Evolutionary conservation across 2,797 vertebrate genomes (phyloP).

Genomic region (Chelmon rostratus): DNA sequence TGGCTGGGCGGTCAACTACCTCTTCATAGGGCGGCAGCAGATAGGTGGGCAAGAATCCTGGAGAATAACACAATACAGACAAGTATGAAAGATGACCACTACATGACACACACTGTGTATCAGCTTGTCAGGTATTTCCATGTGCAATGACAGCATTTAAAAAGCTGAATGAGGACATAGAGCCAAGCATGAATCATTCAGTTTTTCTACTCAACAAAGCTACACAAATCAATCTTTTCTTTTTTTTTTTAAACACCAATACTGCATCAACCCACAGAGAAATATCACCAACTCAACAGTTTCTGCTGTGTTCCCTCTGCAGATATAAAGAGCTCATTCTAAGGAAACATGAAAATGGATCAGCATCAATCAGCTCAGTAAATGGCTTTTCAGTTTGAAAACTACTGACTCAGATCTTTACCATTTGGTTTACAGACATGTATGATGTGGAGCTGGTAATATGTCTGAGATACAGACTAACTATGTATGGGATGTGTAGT

Average conservation of each 20-base stretch:
- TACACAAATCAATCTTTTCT: neutral
- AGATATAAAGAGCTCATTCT: too few relatives aligned
- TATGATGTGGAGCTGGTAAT: too few relatives aligned
- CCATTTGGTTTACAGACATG: neutral
- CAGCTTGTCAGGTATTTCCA: neutral
- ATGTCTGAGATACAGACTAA: neutral
- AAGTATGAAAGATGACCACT: neutral
- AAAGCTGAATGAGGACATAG: neutral
- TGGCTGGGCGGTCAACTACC: constrained; percentile 92
- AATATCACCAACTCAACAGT: neutral
- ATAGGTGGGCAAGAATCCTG: constrained; percentile 96
- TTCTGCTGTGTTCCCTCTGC: too few relatives aligned
- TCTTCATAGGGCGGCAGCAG: constrained; percentile 97
- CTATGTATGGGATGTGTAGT: neutral
- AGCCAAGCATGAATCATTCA: neutral
- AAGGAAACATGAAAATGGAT: too few relatives aligned
- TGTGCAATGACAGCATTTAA: neutral
- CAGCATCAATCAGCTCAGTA: too few relatives aligned
- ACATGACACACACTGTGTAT: neutral
- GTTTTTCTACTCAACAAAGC: neutral
- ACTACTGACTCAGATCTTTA: neutral
- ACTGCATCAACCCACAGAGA: neutral
- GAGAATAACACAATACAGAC: constrained; percentile 12
- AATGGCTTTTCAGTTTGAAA: neutral
- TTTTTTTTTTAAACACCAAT: neutral